Conservation (phyloP, 2,797 vertebrate species). For the Vultur gryphus region DNA sequence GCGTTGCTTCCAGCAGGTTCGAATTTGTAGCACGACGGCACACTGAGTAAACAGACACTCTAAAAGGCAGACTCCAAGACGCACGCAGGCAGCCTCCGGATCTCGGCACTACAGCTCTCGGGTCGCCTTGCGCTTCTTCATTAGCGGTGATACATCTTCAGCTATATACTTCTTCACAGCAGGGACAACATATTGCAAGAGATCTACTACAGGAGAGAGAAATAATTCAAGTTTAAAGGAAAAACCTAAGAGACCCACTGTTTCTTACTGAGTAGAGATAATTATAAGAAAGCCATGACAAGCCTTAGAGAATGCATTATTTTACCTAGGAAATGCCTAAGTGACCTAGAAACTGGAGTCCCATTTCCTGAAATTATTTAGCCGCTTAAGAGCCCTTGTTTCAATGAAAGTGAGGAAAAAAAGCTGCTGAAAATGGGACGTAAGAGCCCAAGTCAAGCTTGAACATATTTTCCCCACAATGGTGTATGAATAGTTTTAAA, state of each 20-base stretch:
- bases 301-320: background rate
- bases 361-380: conserved; percentile 41
- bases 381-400: background rate
- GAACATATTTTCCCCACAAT: background rate
- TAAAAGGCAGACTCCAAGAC: background rate
- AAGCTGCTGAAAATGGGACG: background rate
- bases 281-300: background rate
- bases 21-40: background rate
- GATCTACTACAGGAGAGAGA: background rate
- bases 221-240: background rate
- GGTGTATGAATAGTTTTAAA: background rate
- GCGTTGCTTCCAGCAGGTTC: background rate
- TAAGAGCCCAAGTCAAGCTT: background rate
- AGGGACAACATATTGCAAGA: background rate
- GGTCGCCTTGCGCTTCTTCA: background rate
- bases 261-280: background rate
- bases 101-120: background rate
- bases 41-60: background rate
- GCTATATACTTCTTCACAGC: background rate
- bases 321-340: conserved; percentile 17
- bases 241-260: background rate
- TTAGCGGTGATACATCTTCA: background rate
- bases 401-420: background rate
- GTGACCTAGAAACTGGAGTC: conserved; percentile 4
- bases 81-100: background rate